These are phyloP conservation scores for Austrofundulus limnaeus DNA, from an alignment of 2,113 vertebrate genomes.

Conservation along the genomic window DNA sequence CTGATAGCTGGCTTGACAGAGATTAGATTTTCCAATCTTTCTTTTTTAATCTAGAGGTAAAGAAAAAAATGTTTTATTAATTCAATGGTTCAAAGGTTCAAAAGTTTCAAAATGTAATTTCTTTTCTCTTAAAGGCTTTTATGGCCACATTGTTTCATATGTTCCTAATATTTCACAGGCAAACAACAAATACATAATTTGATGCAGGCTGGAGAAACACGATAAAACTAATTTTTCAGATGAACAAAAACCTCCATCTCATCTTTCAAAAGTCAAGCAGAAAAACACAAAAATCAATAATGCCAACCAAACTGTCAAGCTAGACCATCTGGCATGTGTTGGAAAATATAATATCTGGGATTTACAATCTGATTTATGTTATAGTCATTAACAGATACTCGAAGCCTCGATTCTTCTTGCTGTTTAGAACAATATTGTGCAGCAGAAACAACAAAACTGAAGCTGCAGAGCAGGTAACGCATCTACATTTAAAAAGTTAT, in stretches of 20 bases:
- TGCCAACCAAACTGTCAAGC: conserved; percentile 68
- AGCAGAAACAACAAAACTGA: conserved; percentile 74
- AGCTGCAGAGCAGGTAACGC: conserved; percentile 46
- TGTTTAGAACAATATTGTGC: conserved; percentile 83
- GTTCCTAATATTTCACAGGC: conserved; percentile 21
- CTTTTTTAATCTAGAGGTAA: neutral
- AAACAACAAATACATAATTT: conserved; percentile 45
- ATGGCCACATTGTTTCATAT: neutral
- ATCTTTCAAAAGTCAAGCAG: conserved; percentile 63
- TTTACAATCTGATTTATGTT: conserved; percentile 72
- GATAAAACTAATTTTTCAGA: conserved; percentile 69
- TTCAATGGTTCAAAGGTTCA: conserved; percentile 7
- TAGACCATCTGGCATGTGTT: conserved; percentile 85
- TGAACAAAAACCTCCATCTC: conserved; percentile 57
- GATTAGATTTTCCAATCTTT: neutral
- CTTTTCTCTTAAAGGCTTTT: neutral
- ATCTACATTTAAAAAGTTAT: conserved; percentile 63
- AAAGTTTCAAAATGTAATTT: neutral
- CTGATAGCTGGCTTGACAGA: neutral
- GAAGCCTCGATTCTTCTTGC: conserved; percentile 74
- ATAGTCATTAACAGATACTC: conserved; percentile 78
- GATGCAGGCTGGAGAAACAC: conserved; percentile 64
- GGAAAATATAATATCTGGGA: conserved; percentile 83
- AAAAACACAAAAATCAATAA: conserved; percentile 72
- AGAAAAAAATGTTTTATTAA: neutral